Evolutionary conservation across 2,797 vertebrate species (phyloP), one percentile per base, ranked within the genome.

Genomic region (Prionace glauca): DNA sequence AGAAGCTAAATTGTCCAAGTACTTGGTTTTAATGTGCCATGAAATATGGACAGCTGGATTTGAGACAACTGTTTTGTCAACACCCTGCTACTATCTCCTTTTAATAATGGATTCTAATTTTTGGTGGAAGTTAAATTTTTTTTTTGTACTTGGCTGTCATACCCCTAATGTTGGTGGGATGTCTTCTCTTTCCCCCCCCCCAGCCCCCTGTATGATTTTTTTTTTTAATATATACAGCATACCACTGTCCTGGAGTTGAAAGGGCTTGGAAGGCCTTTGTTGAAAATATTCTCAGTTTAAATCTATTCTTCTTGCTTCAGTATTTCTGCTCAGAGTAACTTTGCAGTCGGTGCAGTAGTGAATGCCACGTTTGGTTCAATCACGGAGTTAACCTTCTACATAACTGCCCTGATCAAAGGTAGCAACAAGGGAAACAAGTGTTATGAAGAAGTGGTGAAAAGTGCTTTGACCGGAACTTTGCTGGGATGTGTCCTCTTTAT

Each of bases 361-460:
- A 99, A 99, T 0, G 98, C 98, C 95, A 98, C 98, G 0, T 99
- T 99, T 0, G 98, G 98, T 95, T 99, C 98, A 96, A 98, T 99
- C 97, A 98, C 98, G 0, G 98, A 99, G 96, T 96, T 99, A 96
- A 99, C 98, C 92, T 98, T 99, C 97, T 99, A 99, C 97, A 98
- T 99, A 97, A 98, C 98, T 0, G 98, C 98, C 0, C 97, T 99
- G 96, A 97, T 99, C 96, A 98, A 98, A 96, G 98, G 98, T 95
- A 98, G 98, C 11, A 97, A 96, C 0, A 97, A 98, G 79, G 97
- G 96, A 95, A 98, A 98, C 96, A 96, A 96, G 41, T 98, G 98
- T 97, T 98, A 98, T 0, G 98, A 98, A 14, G 98, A 98, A 96
- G 97, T 99, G 0, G 98, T 99, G 16, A 99, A 99, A 96, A 98